Conservation (phyloP, 2,888 invertebrate species). For the Anodontia alba region DNA sequence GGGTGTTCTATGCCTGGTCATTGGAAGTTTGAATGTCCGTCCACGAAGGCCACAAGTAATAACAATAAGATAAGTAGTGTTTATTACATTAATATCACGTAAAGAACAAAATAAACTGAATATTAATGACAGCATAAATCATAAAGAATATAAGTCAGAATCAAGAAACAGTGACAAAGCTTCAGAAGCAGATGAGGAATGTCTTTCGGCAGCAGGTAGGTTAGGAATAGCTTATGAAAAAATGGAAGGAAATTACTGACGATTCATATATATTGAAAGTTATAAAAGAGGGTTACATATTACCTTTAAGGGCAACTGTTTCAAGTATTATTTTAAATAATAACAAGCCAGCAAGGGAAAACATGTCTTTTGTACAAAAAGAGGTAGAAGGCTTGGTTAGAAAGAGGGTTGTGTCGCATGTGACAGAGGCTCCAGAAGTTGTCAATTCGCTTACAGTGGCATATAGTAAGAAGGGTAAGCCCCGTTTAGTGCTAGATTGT, state of each 20-base stretch:
- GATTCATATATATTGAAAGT: neutral
- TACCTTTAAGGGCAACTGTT: conserved; percentile 42
- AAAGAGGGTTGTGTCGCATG: conserved; percentile 40
- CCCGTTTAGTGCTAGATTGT: conserved; percentile 42
- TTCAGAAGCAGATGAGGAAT: neutral
- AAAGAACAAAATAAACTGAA: neutral
- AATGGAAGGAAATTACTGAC: neutral
- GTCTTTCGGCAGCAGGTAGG: neutral
- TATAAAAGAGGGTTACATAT: conserved; percentile 24
- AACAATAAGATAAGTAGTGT: conserved; percentile 8
- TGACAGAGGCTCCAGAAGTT: conserved; percentile 19
- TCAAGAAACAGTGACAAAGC: neutral
- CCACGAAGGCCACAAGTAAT: neutral
- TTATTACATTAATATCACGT: neutral
- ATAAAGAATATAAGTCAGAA: neutral
- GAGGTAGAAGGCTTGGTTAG: conserved; percentile 37
- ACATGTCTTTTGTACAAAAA: conserved; percentile 32
- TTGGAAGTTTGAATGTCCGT: neutral
- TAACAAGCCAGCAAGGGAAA: conserved; percentile 22
- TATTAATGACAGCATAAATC: neutral
- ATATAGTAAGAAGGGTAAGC: conserved; percentile 27
- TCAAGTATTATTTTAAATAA: conserved; percentile 25
- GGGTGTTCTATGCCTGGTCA: neutral
- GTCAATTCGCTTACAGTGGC: conserved; percentile 51
- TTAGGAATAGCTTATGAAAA: neutral